A percentile compares a stretch with the other conserved stretches of the same genome.
phyloP scores from a whole-genome alignment of 2,113 vertebrate genomes.

The Seriola quinqueradiata region DNA sequence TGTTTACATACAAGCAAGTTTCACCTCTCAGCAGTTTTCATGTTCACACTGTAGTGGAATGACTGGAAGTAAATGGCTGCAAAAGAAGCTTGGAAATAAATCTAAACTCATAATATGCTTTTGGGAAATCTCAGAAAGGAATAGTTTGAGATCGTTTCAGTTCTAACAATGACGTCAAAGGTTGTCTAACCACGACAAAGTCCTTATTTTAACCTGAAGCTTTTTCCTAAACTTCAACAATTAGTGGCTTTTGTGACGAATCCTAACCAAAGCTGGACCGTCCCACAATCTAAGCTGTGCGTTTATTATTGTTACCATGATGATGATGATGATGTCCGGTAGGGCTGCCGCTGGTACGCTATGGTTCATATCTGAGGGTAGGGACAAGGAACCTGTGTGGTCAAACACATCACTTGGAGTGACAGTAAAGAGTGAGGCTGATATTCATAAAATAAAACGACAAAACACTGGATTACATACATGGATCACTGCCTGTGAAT shows the following conservation, averaged over 20 bases:
- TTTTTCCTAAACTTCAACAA: not conserved
- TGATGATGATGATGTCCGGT: no score
- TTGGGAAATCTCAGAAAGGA: not conserved
- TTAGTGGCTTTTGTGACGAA: not conserved
- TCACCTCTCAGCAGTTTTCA: not conserved
- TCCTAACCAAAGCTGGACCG: no score
- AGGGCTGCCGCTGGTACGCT: no score
- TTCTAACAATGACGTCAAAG: not conserved
- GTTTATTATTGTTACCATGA: no score
- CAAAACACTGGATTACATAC: not conserved
- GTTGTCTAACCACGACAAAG: not conserved
- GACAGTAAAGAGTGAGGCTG: not conserved
- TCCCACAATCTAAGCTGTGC: no score
- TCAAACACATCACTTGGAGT: no score
- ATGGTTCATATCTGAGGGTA: no score
- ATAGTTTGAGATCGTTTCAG: no score
- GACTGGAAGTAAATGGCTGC: not conserved
- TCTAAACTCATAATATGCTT: not conserved
- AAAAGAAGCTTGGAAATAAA: not conserved
- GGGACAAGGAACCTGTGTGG: no score
- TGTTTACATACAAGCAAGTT: not conserved
- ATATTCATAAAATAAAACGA: not conserved
- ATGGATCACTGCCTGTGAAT: not conserved
- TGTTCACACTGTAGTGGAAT: constrained; percentile 1
- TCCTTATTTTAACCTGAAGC: not conserved